Percentiles rank a stretch among this genome's conserved stretches.
These are phyloP conservation scores for Triplophysa rosa DNA, from an alignment of 2,113 vertebrate genomes.

Conservation along the genomic window DNA sequence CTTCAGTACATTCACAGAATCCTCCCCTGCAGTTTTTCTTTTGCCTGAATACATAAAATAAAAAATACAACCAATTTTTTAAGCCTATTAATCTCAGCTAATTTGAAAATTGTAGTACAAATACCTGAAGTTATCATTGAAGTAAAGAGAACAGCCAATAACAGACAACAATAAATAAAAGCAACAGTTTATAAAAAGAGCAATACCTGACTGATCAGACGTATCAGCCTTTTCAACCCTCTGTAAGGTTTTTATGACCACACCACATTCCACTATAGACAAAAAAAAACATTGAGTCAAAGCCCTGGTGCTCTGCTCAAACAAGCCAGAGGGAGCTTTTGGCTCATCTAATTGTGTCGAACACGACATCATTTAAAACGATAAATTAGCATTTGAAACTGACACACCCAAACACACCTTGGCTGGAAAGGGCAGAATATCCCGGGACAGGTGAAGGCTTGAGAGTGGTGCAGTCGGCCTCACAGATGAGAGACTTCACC, in stretches of 20 bases:
- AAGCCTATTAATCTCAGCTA: neutral
- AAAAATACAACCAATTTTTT: too few relatives aligned
- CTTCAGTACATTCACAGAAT: conserved; percentile 73
- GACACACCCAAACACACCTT: conserved; percentile 74
- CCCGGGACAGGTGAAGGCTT: conserved; percentile 76
- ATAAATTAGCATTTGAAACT: neutral
- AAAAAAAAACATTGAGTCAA: conserved; percentile 2
- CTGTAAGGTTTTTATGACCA: conserved; percentile 83
- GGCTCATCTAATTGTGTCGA: neutral
- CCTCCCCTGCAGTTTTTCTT: conserved; percentile 79
- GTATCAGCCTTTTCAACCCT: conserved; percentile 67
- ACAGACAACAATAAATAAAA: neutral
- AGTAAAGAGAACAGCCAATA: neutral
- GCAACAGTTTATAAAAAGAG: neutral
- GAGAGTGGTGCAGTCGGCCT: conserved; percentile 87
- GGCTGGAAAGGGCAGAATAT: conserved; percentile 74
- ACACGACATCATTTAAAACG: neutral
- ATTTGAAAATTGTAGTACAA: neutral
- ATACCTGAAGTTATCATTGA: neutral
- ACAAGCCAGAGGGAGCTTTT: neutral
- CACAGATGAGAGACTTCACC: conserved; percentile 88
- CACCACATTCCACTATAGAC: conserved; percentile 85
- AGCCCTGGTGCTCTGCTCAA: too few relatives aligned
- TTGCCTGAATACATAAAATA: conserved; percentile 77
- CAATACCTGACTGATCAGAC: conserved; percentile 69